Percentiles rank a stretch among this genome's conserved stretches.
These are phyloP conservation scores for Xylocopa sonorina DNA, from an alignment of 1,140 invertebrate species.

Conservation along the genomic window DNA sequence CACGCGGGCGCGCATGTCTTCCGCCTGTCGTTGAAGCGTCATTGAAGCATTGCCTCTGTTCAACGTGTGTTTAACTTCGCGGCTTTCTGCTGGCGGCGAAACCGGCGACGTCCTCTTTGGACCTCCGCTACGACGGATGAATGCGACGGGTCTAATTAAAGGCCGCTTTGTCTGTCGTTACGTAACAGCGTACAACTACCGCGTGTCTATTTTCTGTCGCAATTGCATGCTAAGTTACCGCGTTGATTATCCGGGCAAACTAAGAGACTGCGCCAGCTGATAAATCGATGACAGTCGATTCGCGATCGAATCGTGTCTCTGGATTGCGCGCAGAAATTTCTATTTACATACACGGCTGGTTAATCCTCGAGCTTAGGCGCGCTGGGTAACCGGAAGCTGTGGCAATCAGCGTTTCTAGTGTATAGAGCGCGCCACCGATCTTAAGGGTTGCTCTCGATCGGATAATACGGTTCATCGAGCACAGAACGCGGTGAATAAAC, in stretches of 20 bases:
- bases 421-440: background rate
- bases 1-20: background rate
- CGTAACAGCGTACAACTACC: background rate
- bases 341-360: constrained; percentile 25
- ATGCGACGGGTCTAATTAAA: constrained; percentile 28
- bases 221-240: background rate
- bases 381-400: background rate
- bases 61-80: constrained; percentile 10
- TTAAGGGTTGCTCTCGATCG: no score
- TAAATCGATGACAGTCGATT: constrained; percentile 15
- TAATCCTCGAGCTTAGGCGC: background rate
- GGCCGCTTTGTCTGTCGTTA: background rate
- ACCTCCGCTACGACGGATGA: background rate
- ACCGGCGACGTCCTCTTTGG: constrained; percentile 13
- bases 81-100: background rate
- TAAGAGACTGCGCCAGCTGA: background rate
- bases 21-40: background rate
- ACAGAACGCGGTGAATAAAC: background rate
- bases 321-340: constrained; percentile 11
- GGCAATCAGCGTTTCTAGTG: background rate
- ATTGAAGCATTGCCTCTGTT: background rate
- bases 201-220: background rate
- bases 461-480: no score
- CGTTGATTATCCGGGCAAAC: constrained; percentile 16
- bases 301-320: background rate